phyloP scores from a whole-genome alignment of 1,140 invertebrate genomes.

The Nymphalis io region DNA sequence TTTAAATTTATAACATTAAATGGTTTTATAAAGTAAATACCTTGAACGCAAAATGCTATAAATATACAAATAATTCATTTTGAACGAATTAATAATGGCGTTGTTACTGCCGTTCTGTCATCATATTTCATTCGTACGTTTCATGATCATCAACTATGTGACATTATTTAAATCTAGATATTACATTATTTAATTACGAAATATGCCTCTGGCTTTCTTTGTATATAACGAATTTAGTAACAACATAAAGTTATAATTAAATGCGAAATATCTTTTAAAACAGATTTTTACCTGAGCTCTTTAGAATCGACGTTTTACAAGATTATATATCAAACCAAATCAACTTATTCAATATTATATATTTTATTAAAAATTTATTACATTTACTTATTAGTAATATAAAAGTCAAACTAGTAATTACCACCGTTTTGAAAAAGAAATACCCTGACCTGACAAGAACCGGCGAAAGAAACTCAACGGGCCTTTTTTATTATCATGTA shows the following conservation, averaged over 20 bases:
- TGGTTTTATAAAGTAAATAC: slow-evolving; percentile 26
- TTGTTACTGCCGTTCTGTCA: slow-evolving; percentile 25
- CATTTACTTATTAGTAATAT: too few species aligned
- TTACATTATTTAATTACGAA: not conserved
- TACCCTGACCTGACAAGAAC: too few species aligned
- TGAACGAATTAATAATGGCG: slow-evolving; percentile 21
- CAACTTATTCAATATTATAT: too few species aligned
- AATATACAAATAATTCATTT: slow-evolving; percentile 26
- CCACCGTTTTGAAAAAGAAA: too few species aligned
- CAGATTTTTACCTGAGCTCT: too few species aligned
- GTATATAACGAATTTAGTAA: not conserved
- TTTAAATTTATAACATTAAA: slow-evolving; percentile 20
- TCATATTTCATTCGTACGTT: slow-evolving; percentile 20
- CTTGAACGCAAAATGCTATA: slow-evolving; percentile 19
- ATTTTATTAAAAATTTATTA: too few species aligned
- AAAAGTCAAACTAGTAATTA: too few species aligned
- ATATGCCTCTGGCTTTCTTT: not conserved
- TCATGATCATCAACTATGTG: slow-evolving; percentile 19
- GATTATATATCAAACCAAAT: too few species aligned
- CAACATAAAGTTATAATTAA: not conserved
- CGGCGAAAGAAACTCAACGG: too few species aligned
- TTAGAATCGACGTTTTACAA: too few species aligned
- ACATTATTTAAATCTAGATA: slow-evolving; percentile 4
- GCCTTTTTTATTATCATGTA: too few species aligned
- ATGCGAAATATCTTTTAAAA: too few species aligned